These are phyloP conservation scores for Rhodophaea formosa DNA, from an alignment of 2,888 invertebrate species.

Conservation along the genomic window DNA sequence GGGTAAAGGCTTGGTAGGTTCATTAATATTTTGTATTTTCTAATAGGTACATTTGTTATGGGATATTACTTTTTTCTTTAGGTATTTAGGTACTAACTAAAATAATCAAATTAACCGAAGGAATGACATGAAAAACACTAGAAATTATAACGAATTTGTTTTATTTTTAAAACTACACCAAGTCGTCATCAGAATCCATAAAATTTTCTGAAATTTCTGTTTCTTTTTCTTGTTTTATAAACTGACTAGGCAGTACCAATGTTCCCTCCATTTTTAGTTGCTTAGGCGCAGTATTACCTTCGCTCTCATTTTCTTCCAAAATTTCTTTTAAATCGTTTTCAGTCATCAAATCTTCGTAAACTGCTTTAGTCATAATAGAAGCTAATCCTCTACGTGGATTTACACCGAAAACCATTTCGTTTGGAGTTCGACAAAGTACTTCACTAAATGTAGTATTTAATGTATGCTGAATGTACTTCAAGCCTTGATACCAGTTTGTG, in stretches of 20 bases:
- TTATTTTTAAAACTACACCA: background rate
- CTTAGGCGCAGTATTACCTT: slow-evolving; percentile 25
- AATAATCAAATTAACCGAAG: no score
- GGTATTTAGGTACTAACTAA: no score
- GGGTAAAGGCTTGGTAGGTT: no score
- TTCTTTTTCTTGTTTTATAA: slow-evolving; percentile 46
- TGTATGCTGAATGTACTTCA: slow-evolving; percentile 50
- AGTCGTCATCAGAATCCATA: background rate
- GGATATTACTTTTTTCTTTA: no score
- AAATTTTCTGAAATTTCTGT: slow-evolving; percentile 19
- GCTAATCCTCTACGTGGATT: slow-evolving; percentile 46
- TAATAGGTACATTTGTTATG: no score
- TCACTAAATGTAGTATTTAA: slow-evolving; percentile 49
- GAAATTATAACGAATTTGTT: background rate
- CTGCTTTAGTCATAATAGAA: slow-evolving; percentile 35
- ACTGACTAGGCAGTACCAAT: slow-evolving; percentile 41
- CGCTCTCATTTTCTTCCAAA: slow-evolving; percentile 29
- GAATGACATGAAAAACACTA: background rate
- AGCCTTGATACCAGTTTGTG: slow-evolving; percentile 51
- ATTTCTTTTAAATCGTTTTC: slow-evolving; percentile 42
- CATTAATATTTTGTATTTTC: no score
- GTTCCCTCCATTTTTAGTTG: slow-evolving; percentile 44
- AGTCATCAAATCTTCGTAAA: slow-evolving; percentile 41
- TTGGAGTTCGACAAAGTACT: slow-evolving; percentile 46
- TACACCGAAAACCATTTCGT: slow-evolving; percentile 45